A percentile compares a stretch with the other conserved stretches of the same genome.
phyloP scores from a whole-genome alignment of 2,113 vertebrate species.

The Hylia prasina region DNA sequence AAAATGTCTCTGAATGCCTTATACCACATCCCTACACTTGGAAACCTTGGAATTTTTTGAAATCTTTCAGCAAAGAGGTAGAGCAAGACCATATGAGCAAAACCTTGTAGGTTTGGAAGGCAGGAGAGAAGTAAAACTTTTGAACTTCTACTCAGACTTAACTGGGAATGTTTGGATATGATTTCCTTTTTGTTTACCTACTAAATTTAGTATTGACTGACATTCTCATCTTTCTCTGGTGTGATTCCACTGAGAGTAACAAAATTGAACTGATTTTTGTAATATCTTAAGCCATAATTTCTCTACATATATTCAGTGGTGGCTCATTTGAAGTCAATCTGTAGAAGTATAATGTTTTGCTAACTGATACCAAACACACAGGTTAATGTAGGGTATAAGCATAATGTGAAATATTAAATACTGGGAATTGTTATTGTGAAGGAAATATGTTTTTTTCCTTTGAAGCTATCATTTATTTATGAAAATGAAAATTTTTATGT shows the following conservation, averaged over 20 bases:
- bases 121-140: background rate
- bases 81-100: background rate
- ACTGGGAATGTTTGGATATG: background rate
- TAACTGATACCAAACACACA: background rate
- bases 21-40: background rate
- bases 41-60: background rate
- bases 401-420: background rate
- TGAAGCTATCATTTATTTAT: background rate
- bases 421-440: background rate
- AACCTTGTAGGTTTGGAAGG: background rate
- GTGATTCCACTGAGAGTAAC: background rate
- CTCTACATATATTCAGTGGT: background rate
- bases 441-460: background rate
- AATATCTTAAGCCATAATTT: background rate
- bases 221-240: background rate
- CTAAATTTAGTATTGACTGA: background rate
- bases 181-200: background rate
- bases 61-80: background rate
- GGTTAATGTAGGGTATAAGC: background rate
- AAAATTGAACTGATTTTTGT: background rate
- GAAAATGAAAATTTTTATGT: background rate
- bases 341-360: background rate
- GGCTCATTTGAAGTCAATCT: background rate
- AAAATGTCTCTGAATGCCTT: background rate
- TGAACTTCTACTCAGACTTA: background rate